A percentile compares a stretch with the other conserved stretches of the same genome.
These are phyloP conservation scores for Halictus quadricinctus DNA, from an alignment of 2,888 invertebrate species.

Conservation along the genomic window DNA sequence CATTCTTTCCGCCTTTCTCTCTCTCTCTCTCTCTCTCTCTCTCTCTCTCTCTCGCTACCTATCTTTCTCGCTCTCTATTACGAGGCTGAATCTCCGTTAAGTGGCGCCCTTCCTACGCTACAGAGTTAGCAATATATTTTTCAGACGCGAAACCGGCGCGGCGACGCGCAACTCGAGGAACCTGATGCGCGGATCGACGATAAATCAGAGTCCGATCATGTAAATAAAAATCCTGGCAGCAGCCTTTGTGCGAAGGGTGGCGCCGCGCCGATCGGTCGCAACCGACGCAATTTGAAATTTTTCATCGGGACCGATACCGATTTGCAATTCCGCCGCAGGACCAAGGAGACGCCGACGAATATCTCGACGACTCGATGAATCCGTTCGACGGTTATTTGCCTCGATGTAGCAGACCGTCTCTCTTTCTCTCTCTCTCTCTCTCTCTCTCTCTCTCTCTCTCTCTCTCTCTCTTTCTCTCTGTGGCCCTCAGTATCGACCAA, in stretches of 20 bases:
- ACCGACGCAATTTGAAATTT: slow-evolving; percentile 54
- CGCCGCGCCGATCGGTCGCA: not conserved
- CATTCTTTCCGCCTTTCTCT: not conserved
- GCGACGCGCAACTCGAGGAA: slow-evolving; percentile 36
- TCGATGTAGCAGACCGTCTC: slow-evolving; percentile 3
- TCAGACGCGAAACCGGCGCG: slow-evolving; percentile 40
- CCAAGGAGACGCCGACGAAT: not conserved
- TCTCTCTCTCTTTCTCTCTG: not conserved
- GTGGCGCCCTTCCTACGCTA: slow-evolving; percentile 14
- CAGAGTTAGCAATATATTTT: slow-evolving; percentile 60
- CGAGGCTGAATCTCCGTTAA: not conserved
- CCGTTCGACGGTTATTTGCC: slow-evolving; percentile 33
- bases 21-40: not conserved
- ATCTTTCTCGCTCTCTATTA: not conserved
- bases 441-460: not conserved
- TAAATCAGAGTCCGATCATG: slow-evolving; percentile 59
- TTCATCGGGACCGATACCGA: slow-evolving; percentile 43
- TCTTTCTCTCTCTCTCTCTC: not conserved
- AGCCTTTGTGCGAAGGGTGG: not conserved
- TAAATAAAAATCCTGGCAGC: slow-evolving; percentile 62
- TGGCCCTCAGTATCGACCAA: not conserved
- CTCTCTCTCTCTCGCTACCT: not conserved
- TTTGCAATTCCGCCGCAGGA: slow-evolving; percentile 39
- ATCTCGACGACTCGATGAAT: slow-evolving; percentile 20
- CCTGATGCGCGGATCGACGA: slow-evolving; percentile 60